These are phyloP conservation scores for Galagoides demidoff DNA, from an alignment of 2,797 vertebrate genomes.

Conservation along the genomic window DNA sequence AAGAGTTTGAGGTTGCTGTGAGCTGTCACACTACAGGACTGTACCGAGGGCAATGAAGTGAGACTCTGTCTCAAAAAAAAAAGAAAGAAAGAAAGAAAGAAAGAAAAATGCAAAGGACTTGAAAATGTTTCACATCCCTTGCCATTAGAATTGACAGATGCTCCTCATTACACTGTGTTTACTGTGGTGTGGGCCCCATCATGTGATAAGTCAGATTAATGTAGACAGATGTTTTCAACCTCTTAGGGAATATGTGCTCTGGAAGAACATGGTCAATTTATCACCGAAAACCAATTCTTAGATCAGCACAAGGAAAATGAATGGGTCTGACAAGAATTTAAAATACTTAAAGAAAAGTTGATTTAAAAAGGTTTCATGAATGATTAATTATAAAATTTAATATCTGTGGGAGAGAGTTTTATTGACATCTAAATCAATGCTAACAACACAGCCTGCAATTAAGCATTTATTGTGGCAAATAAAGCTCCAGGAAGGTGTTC, in stretches of 20 bases:
- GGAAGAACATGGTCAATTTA: conserved; percentile 29
- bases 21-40: too few relatives aligned
- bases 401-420: conserved; percentile 30
- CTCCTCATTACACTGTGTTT: conserved; percentile 42
- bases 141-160: conserved; percentile 6
- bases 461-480: conserved; percentile 37
- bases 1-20: too few relatives aligned
- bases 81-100: too few relatives aligned
- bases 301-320: conserved; percentile 42
- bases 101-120: conserved; percentile 34
- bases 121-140: not conserved
- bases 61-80: too few relatives aligned
- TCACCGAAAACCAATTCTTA: conserved; percentile 60
- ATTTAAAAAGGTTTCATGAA: conserved; percentile 64
- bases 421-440: conserved; percentile 72
- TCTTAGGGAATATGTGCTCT: conserved; percentile 37
- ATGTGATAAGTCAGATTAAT: conserved; percentile 34
- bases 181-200: not conserved
- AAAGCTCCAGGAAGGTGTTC: not conserved
- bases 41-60: too few relatives aligned
- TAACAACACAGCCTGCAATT: conserved; percentile 56
- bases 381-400: conserved; percentile 67
- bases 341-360: conserved; percentile 65
- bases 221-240: conserved; percentile 51
- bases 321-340: conserved; percentile 49